Evolutionary conservation across 2,888 invertebrate species (phyloP), one percentile per base, ranked within the genome.

Genomic region (Choristoneura rosaceana): DNA sequence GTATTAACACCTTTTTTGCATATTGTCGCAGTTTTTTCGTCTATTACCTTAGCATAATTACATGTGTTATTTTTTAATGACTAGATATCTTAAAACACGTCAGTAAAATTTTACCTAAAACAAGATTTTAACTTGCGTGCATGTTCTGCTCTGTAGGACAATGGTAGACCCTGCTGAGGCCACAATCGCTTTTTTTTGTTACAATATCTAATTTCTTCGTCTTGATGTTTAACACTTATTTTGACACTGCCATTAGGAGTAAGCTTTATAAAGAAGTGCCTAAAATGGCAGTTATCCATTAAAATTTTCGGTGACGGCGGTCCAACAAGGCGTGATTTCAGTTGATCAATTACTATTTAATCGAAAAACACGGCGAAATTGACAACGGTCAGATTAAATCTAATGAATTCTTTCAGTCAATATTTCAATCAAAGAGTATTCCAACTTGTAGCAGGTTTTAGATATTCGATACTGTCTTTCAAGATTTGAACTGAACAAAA

Each of bases 321-420:
- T 2, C 15, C 3, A 15, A 52, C 9, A 52, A 15, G 50, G 7
- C 15, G 17, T 52, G 50, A 52, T 15, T 8, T n/a, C 15, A 15
- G 15, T 52, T 52, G 15, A 52, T 52, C 50, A 52, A 50, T 15
- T 50, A 50, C 50, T 50, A 50, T 50, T 50, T 50, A 50, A 15
- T 15, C 4, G 50, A 52, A 52, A 52, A 52, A 52, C 50, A 52
- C 14, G 50, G 15, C 15, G 50, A 52, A 52, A 15, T 52, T 52
- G 50, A 17, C 50, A 52, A 15, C 7, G 50, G 50, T 52, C 9
- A 52, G 9, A 52, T 52, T 52, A 15, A 17, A 15, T 17, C 15
- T 5, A 9, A 52, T 52, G 50, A 52, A 52, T 15, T 52, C 50
- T 52, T 50, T 15, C 50, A 15, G 15, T 52, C 15, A 8, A 52